Evolutionary conservation across 2,888 invertebrate genomes (phyloP).

Genomic region (Nephrotoma guestfalica): DNA sequence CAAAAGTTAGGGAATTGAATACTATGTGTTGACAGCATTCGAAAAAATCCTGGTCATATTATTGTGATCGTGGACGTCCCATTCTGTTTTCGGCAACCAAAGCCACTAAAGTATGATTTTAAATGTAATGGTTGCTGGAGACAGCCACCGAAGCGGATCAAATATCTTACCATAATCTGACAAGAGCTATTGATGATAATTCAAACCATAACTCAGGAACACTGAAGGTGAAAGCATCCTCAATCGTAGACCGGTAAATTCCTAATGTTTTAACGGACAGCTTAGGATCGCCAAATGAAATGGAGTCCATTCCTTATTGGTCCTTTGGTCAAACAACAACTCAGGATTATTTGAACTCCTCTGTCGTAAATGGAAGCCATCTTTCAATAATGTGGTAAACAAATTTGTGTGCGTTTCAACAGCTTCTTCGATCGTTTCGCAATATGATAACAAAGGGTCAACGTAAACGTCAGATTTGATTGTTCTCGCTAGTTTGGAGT

Average conservation of each 20-base stretch:
- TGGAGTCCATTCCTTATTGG: not conserved
- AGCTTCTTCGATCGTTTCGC: not conserved
- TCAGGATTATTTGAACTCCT: not conserved
- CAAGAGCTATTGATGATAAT: not conserved
- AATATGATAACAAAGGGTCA: not conserved
- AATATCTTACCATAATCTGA: not conserved
- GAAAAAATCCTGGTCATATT: too few relatives aligned
- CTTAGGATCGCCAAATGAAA: too few relatives aligned
- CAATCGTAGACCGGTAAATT: not conserved
- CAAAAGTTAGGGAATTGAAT: fast-evolving
- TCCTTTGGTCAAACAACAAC: too few relatives aligned
- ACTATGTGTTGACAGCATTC: too few relatives aligned
- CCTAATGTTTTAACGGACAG: too few relatives aligned
- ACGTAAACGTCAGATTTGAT: not conserved
- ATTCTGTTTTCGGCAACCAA: too few relatives aligned
- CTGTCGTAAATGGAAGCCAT: too few relatives aligned
- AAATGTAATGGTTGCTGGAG: not conserved
- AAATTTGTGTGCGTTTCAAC: too few relatives aligned
- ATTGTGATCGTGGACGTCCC: too few relatives aligned
- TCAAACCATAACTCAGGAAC: not conserved
- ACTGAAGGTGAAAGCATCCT: not conserved
- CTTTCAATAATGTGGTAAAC: too few relatives aligned
- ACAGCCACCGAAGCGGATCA: not conserved
- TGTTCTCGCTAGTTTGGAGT: not conserved
- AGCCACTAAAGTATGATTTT: too few relatives aligned